These are phyloP conservation scores for Wiebesia pumilae DNA, from an alignment of 1,140 invertebrate genomes.

Conservation along the genomic window DNA sequence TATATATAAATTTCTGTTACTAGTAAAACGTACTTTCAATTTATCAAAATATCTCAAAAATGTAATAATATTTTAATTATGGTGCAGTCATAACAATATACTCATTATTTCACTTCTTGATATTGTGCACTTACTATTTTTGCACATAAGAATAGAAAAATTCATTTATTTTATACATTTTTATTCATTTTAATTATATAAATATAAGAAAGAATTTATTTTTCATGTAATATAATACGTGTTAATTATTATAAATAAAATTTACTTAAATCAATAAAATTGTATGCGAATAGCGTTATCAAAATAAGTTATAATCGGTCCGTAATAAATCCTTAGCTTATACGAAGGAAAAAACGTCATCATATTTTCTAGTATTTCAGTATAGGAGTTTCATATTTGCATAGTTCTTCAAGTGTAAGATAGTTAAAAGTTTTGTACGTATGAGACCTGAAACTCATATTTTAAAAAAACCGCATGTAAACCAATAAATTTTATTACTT, in stretches of 20 bases:
- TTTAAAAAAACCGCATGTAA: not conserved
- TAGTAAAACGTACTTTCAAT: too few species aligned
- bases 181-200: too few species aligned
- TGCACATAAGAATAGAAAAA: too few species aligned
- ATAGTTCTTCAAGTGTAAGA: not conserved
- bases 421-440: slow-evolving; percentile 6
- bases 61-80: too few species aligned
- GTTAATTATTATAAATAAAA: not conserved
- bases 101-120: too few species aligned
- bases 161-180: too few species aligned
- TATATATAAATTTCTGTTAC: too few species aligned
- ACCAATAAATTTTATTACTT: slow-evolving; percentile 17
- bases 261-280: not conserved
- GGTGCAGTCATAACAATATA: too few species aligned
- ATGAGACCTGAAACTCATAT: not conserved
- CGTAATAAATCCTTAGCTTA: not conserved
- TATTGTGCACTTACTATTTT: too few species aligned
- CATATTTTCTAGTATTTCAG: not conserved
- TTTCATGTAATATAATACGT: too few species aligned
- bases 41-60: too few species aligned
- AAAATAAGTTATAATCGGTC: not conserved
- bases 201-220: too few species aligned
- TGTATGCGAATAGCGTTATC: not conserved
- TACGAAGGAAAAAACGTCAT: not conserved
- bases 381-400: not conserved